Percentiles rank a stretch among this genome's conserved stretches.
Evolutionary conservation across 2,888 invertebrate species (phyloP).

Genomic region (Omphaloscelis lunosa): DNA sequence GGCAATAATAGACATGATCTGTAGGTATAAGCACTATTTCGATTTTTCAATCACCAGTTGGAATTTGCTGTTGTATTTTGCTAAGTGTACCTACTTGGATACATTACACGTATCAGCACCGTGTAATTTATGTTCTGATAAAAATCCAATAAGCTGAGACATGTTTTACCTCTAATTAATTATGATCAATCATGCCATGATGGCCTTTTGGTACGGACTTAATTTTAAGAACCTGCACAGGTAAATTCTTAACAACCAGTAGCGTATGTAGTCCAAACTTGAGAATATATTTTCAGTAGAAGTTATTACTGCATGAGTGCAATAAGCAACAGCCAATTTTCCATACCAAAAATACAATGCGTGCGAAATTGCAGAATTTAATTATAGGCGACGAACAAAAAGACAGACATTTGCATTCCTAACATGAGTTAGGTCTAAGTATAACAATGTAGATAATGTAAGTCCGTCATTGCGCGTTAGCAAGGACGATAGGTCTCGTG

Average conservation of each 20-base stretch:
- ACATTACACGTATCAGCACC: background rate
- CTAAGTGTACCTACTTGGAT: background rate
- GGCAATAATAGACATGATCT: background rate
- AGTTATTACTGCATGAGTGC: background rate
- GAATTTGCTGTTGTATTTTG: background rate
- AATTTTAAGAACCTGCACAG: background rate
- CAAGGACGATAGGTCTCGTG: constrained; percentile 75
- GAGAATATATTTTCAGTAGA: background rate
- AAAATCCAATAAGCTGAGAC: constrained; percentile 1
- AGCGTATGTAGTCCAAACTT: background rate
- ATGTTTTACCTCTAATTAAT: background rate
- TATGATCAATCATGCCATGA: background rate
- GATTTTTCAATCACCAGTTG: background rate
- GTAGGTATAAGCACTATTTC: background rate
- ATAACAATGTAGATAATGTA: constrained; percentile 25
- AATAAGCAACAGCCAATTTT: constrained; percentile 7
- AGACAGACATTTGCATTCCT: constrained; percentile 53
- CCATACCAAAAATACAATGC: constrained; percentile 5
- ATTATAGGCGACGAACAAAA: constrained; percentile 7
- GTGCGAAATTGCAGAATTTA: constrained; percentile 3
- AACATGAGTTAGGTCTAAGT: constrained; percentile 31
- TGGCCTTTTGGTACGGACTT: background rate
- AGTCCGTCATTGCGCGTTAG: constrained; percentile 33
- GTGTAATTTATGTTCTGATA: background rate
- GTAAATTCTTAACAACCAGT: background rate